Base-by-base conservation (phyloP, 1,140 invertebrate genomes). In the Micrasema longulum region DNA sequence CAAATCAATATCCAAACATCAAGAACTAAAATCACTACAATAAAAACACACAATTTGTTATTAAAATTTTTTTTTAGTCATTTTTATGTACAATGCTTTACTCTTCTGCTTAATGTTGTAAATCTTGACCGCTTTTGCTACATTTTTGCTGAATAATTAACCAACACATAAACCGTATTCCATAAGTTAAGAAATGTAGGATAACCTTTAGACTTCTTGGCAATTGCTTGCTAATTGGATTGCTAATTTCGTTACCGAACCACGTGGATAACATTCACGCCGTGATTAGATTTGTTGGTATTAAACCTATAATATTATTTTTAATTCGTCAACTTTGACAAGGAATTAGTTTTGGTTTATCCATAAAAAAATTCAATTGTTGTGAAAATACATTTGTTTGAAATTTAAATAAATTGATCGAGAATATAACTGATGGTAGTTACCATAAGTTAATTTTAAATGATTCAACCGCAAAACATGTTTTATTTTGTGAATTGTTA, bases 291-390 rank as follows among this genome's bases (percentile, higher is more conserved):
- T 69, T 72, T 67, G 64, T 53, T 38, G 41, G 36, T 5, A 68
- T 31, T 43, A 64, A 57, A 47, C 45, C 64, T 48, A 35, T 72
- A 67, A 72, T 72, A 67, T 67, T 72, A 64, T 72, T 72, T 67
- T 62, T 43, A 57, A 72, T 72, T 72, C 53, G 63, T 67, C 63
- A 67, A 57, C 31, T 72, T 67, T 72, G 70, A 72, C 64, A 18
- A 48, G 50, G 7, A 53, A 53, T 53, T 53, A 53, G 1, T 53
- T 53, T 53, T 11, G 7, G 20, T 12, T 18, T 18, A 53, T 53
- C n/a, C 50, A 53, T 18, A 18, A 3, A 53, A 53, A n/a, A n/a
- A n/a, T n/a, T n/a, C n/a, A n/a, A n/a, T n/a, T n/a, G n/a, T n/a
- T n/a, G n/a, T n/a, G n/a, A n/a, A n/a, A n/a, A n/a, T n/a, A n/a